phyloP scores from a whole-genome alignment of 23 tunicate species.

The Phallusia fumigata region DNA sequence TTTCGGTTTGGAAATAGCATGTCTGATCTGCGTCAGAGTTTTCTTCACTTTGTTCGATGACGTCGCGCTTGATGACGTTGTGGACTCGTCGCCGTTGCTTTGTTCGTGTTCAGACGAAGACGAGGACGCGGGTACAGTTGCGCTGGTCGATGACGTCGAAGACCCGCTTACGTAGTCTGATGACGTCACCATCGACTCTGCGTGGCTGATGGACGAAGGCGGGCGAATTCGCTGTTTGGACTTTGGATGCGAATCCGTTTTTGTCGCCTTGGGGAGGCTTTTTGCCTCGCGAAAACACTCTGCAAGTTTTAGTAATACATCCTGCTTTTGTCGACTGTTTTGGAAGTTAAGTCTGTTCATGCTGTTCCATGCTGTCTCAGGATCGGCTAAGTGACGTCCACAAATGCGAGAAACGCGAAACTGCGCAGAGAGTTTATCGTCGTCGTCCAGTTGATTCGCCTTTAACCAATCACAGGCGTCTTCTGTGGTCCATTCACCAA shows the following conservation, averaged over 20 bases:
- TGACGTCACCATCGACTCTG: constrained; percentile 37
- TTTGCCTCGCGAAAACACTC: constrained; percentile 32
- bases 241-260: neutral
- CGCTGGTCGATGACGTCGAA: constrained; percentile 27
- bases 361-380: constrained; percentile 43
- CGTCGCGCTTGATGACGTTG: constrained; percentile 17
- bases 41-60: constrained; percentile 26
- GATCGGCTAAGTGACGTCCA: constrained; percentile 32
- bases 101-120: neutral
- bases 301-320: constrained; percentile 34
- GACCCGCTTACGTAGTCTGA: constrained; percentile 55
- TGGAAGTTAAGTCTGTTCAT: constrained; percentile 27
- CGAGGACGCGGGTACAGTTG: constrained; percentile 18
- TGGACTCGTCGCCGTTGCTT: neutral
- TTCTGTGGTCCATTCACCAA: constrained; percentile 42
- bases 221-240: neutral
- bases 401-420: constrained; percentile 18
- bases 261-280: neutral
- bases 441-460: constrained; percentile 30
- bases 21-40: constrained; percentile 6
- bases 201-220: constrained; percentile 17
- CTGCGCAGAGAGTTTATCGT: constrained; percentile 20
- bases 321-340: constrained; percentile 48
- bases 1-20: constrained; percentile 12
- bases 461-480: constrained; percentile 53